These are phyloP conservation scores for Chouioia cunea DNA, from an alignment of 2,888 invertebrate species.

Conservation along the genomic window DNA sequence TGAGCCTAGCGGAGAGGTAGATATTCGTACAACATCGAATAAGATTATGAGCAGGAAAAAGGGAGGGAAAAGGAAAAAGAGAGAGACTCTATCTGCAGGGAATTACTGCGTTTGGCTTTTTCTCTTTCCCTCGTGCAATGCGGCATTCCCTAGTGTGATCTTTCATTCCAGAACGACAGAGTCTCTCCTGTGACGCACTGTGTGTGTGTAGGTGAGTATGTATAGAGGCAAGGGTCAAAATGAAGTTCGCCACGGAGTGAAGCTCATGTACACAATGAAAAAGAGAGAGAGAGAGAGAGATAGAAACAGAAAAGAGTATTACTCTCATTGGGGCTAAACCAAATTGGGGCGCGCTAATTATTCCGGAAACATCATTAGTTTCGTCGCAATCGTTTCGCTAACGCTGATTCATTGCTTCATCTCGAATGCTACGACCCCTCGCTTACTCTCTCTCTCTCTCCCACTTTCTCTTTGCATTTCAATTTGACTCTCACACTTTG, in stretches of 20 bases:
- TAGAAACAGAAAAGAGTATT: constrained; percentile 9
- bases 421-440: constrained; percentile 14
- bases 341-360: constrained; percentile 43
- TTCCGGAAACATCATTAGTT: constrained; percentile 47
- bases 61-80: neutral
- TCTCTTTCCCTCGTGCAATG: constrained; percentile 2
- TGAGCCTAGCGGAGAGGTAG: too few relatives aligned
- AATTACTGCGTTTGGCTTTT: constrained; percentile 25
- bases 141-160: too few relatives aligned
- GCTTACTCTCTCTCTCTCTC: neutral
- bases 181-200: neutral
- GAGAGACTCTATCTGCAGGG: constrained; percentile 26
- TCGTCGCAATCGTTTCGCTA: constrained; percentile 15
- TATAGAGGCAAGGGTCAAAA: neutral
- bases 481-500: neutral
- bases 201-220: too few relatives aligned
- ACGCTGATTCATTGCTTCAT: constrained; percentile 31
- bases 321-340: neutral
- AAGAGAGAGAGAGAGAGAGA: constrained; percentile 5
- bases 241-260: neutral
- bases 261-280: neutral
- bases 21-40: neutral
- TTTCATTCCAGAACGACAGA: too few relatives aligned
- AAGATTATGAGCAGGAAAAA: neutral
- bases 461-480: neutral